Base-by-base conservation (phyloP, 2,888 invertebrate genomes). In the Furcula furcula region DNA sequence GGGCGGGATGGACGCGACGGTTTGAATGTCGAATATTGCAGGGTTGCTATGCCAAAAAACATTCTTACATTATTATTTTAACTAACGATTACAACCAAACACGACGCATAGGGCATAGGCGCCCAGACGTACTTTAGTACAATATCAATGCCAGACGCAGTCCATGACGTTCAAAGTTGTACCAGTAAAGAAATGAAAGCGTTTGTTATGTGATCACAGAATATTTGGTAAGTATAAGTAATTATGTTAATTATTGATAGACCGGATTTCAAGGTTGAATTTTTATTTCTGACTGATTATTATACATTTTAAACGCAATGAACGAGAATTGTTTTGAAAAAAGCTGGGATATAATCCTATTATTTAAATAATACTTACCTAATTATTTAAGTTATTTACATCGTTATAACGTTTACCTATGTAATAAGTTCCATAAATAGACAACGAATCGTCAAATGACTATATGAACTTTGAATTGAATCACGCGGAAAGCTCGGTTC, bases 1-100 rank as follows among this genome's bases (percentile, higher is more conserved):
- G 74, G 76, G 77, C 67, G 74, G 76, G 77, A 80, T 80, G 76
- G 72, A 74, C n/a, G n/a, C n/a, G n/a, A n/a, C 76, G 76, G 75
- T 76, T 80, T 77, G 74, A 81, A 80, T 74, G 74, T 76, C 72
- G 75, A 77, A 72, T 61, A 57, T 57, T 27, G 35, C 31, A 19
- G 77, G 62, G 78, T 71, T 78, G 75, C 78, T 55, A 73, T 52
- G n/a, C 6, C 28, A 3, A 12, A 30, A 51, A 41, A n/a, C n/a
- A n/a, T n/a, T n/a, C 30, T 12, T 14, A 33, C 35, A 22, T 43
- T 35, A 7, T 14, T 14, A 14, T 1, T 9, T 12, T 12, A 12
- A 7, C 2, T 7, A 21, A 10, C 10, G 21, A 21, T 10, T n/a
- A n/a, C n/a, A n/a, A n/a, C n/a, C n/a, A n/a, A n/a, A n/a, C n/a